phyloP scores from a whole-genome alignment of 2,888 invertebrate species.

The Oscheius sp. region DNA sequence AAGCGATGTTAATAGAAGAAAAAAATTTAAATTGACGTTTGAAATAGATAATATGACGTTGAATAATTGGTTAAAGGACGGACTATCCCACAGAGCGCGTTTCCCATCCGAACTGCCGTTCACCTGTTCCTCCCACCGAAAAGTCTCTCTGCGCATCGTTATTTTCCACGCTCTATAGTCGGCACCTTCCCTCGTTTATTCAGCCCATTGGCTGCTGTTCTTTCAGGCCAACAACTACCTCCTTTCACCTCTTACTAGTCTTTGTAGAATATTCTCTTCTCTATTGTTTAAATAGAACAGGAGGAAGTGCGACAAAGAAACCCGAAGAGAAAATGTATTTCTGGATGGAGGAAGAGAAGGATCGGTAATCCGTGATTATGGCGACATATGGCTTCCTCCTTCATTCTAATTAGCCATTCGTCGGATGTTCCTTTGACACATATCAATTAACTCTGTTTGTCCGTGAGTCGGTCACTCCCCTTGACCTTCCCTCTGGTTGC shows the following conservation, averaged over 20 bases:
- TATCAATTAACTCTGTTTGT: slow-evolving; percentile 17
- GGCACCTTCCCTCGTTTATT: neutral
- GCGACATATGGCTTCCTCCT: neutral
- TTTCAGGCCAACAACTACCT: neutral
- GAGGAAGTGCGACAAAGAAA: too few species aligned
- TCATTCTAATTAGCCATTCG: slow-evolving; percentile 7
- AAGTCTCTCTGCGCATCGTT: neutral
- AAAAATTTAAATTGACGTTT: neutral
- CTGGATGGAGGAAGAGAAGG: too few species aligned
- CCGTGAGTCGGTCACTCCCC: neutral
- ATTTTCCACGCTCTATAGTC: neutral
- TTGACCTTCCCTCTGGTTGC: neutral
- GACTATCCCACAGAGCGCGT: too few species aligned
- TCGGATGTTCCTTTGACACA: neutral
- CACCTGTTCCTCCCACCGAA: neutral
- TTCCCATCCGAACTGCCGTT: too few species aligned
- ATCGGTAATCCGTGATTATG: neutral
- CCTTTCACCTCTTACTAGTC: neutral
- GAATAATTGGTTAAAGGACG: neutral
- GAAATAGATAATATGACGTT: neutral
- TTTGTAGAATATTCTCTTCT: neutral
- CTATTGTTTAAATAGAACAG: too few species aligned
- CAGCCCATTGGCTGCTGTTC: neutral
- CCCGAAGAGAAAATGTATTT: too few species aligned
- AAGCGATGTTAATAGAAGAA: neutral